Conservation (phyloP, 2,113 vertebrate species). For the Regulus satrapa region DNA sequence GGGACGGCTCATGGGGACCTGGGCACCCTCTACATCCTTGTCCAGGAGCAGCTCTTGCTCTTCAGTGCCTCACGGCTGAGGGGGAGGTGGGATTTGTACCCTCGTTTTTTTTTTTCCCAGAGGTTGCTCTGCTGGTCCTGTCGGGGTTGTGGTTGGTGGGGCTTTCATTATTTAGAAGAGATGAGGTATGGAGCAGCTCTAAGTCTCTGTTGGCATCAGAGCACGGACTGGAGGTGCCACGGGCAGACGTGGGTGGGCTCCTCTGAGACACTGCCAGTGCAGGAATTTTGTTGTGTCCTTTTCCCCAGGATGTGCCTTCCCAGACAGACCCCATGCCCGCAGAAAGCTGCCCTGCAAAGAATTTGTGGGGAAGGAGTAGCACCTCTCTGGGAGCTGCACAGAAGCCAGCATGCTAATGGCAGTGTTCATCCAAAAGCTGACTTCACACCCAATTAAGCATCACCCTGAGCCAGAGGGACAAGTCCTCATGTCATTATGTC, state of each 20-base stretch:
- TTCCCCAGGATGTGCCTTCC: neutral
- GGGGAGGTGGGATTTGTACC: neutral
- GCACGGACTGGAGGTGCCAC: neutral
- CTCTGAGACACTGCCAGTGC: neutral
- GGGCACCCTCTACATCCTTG: rapidly evolving
- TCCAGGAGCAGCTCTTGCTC: neutral
- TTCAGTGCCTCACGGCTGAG: neutral
- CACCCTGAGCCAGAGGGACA: constrained; percentile 22
- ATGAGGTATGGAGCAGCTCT: neutral
- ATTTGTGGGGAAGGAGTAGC: neutral
- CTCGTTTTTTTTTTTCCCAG: neutral
- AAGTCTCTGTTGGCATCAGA: rapidly evolving
- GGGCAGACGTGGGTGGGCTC: neutral
- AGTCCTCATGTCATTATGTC: constrained; percentile 31
- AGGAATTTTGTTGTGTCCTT: neutral
- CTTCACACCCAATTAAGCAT: constrained; percentile 50
- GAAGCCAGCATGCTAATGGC: neutral
- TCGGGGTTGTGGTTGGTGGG: neutral
- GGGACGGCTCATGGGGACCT: rapidly evolving
- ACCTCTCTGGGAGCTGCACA: neutral
- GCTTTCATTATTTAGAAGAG: neutral
- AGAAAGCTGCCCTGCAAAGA: neutral
- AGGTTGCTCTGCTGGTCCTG: neutral
- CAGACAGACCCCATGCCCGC: neutral
- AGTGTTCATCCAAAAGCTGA: neutral